A percentile compares a stretch with the other conserved stretches of the same genome.
Conservation (phyloP, 2,113 vertebrate genomes). For the Protobothrops mucrosquamatus region DNA sequence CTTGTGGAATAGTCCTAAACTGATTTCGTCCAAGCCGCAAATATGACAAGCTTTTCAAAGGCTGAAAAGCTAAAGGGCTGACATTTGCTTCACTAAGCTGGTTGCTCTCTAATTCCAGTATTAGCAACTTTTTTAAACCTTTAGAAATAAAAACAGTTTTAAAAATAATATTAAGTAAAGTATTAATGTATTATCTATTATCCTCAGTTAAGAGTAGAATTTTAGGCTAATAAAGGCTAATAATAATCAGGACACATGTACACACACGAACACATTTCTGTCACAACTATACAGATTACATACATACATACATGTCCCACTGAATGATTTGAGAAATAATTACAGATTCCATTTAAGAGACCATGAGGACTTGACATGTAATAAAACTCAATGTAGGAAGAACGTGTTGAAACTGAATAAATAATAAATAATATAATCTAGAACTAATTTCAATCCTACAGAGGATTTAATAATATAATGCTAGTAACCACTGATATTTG, state of each 20-base stretch:
- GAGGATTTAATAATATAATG: not conserved
- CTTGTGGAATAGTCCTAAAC: constrained; percentile 90
- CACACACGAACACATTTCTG: not conserved
- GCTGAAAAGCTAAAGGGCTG: constrained; percentile 78
- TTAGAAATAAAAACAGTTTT: constrained; percentile 33
- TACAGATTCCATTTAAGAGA: not conserved
- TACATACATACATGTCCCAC: not conserved
- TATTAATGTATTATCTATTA: not conserved
- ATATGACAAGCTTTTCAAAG: constrained; percentile 81
- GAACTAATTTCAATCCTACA: not conserved
- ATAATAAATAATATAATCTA: not conserved
- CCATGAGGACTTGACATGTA: not conserved
- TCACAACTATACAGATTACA: not conserved
- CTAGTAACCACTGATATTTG: not conserved
- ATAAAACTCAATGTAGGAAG: not conserved
- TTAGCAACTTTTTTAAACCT: constrained; percentile 85
- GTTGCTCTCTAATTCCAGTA: constrained; percentile 92
- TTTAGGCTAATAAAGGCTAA: not conserved
- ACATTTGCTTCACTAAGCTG: constrained; percentile 86
- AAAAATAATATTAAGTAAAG: constrained; percentile 7
- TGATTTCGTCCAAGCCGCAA: constrained; percentile 88
- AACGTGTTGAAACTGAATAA: not conserved
- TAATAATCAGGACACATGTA: not conserved
- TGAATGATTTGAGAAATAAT: not conserved
- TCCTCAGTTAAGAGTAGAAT: not conserved